Evolutionary conservation across 1,140 invertebrate species (phyloP).

Genomic region (Anoplolepis gracilipes): DNA sequence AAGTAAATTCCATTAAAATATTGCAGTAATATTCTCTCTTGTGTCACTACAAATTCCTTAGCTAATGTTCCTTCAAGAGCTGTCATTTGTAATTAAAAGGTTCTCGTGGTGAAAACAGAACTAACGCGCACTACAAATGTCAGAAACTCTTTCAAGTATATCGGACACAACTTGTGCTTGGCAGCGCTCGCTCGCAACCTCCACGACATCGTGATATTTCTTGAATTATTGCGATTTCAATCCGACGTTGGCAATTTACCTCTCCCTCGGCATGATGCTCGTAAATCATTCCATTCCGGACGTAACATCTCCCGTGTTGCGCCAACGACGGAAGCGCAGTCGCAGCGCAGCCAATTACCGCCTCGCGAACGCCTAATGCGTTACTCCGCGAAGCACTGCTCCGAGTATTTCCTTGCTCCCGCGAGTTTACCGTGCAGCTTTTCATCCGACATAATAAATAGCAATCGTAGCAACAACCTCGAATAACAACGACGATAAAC

Average conservation of each 20-base stretch:
- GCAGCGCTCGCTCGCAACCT: neutral
- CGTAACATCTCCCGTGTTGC: constrained; percentile 47
- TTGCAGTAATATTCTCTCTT: neutral
- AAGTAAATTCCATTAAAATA: neutral
- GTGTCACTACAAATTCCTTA: neutral
- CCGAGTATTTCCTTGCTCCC: constrained; percentile 27
- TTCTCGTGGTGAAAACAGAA: neutral
- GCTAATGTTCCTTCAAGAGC: neutral
- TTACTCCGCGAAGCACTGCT: neutral
- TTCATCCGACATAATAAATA: constrained; percentile 44
- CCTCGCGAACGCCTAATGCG: constrained; percentile 40
- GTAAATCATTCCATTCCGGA: constrained; percentile 52
- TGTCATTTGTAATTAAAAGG: neutral
- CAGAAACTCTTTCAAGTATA: neutral
- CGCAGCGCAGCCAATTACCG: constrained; percentile 51
- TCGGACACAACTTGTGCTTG: neutral
- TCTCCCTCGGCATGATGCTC: constrained; percentile 40
- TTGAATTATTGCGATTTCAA: constrained; percentile 62
- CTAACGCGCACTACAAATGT: too few relatives aligned
- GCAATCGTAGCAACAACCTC: constrained; percentile 11
- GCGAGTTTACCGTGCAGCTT: constrained; percentile 50
- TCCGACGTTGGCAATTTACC: constrained; percentile 56
- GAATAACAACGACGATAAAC: too few relatives aligned
- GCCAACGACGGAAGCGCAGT: constrained; percentile 51
- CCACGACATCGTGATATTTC: constrained; percentile 51